These are phyloP conservation scores for Thaumatotibia leucotreta DNA, from an alignment of 1,140 invertebrate genomes.

Conservation along the genomic window DNA sequence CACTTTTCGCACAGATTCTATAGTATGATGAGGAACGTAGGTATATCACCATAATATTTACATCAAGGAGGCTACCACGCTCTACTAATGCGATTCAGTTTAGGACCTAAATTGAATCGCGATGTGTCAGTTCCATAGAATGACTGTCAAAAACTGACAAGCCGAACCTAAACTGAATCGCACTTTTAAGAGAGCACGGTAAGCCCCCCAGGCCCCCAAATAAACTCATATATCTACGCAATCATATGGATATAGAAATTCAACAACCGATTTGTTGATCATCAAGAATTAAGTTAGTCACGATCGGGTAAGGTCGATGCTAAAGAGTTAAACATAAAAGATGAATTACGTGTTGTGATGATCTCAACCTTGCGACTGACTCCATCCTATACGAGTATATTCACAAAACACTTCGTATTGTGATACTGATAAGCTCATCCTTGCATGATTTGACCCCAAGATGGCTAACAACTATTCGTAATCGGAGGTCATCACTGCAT, in stretches of 20 bases:
- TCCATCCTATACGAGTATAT: not conserved
- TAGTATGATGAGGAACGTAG: no score
- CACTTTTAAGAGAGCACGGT: no score
- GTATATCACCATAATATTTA: no score
- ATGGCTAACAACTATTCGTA: not conserved
- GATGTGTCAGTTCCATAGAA: no score
- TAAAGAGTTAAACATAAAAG: slow-evolving; percentile 1
- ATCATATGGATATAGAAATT: not conserved
- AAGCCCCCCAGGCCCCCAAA: not conserved
- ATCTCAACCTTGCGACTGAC: slow-evolving; percentile 1
- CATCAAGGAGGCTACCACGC: no score
- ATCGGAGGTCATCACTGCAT: not conserved
- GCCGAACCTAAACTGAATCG: no score
- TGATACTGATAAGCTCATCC: not conserved
- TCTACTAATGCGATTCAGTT: no score
- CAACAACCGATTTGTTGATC: not conserved
- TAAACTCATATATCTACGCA: not conserved
- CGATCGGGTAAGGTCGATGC: not conserved
- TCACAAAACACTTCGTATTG: not conserved
- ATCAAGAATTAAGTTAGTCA: slow-evolving; percentile 2
- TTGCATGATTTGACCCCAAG: not conserved
- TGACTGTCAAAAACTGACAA: no score
- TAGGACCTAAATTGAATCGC: no score
- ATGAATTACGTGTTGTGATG: slow-evolving; percentile 9
- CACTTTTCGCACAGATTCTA: no score